Base-by-base conservation (phyloP, 92 coral and sea anemone genomes). In the Pocillopora grandis region DNA sequence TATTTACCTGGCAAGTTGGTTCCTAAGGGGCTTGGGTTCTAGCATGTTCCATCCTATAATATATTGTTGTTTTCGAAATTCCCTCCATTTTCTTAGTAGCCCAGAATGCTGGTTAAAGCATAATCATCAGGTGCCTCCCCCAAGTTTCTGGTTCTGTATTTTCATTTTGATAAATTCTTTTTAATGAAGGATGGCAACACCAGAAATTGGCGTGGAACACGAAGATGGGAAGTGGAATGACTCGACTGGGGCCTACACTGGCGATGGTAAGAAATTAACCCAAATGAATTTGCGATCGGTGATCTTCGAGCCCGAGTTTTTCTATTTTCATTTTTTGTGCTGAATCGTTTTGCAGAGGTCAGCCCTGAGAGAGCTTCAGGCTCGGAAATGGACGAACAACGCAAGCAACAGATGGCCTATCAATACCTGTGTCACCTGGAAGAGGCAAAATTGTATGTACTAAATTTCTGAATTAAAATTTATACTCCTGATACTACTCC, bases 361-460 rank as follows among this genome's bases (percentile, higher is more conserved):
- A 86, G 91, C 23, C 96, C 87, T 76, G 99, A 94, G 89, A 85
- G 99, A 82, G 99, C 91, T 10, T 94, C 99, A 86, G 99, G 98
- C n/a, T 84, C 93, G 69, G 99, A 97, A 77, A 97, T 97, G 99
- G 99, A 97, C 85, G 99, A 97, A 79, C 98, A 94, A 62, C 89
- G 99, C 72, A 97, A 97, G 69, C 99, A 97, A 84, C 95, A 97
- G 79, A 88, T 97, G 96, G 99, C 99, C 3, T 97, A 97, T 77
- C 97, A 97, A 70, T 97, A 97, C 67, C 89, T 97, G 42, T 97
- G 99, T 83, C 99, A 97, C 87, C 87, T 97, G 75, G 99, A 97
- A 78, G 99, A 97, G 78, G 97, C 98, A 11, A 97, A 94, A 92
- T 90, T 93, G 99, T 97, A 78, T 71, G 98, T 90, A 60, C 9